These are phyloP conservation scores for Hiodon tergisus DNA, from an alignment of 2,113 vertebrate species.

Conservation along the genomic window DNA sequence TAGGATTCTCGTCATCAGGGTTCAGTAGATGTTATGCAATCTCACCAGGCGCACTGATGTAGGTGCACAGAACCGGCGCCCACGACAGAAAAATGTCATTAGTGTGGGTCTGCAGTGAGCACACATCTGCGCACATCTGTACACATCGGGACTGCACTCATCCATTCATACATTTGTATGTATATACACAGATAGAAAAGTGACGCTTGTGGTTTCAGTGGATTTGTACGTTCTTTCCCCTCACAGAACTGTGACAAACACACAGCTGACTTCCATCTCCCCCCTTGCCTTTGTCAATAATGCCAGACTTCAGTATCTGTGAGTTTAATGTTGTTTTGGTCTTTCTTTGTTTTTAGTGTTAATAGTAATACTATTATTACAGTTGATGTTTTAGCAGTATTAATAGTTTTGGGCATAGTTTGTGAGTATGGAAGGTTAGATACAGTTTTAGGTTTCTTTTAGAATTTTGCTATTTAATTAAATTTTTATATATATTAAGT, in stretches of 20 bases:
- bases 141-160: too few relatives aligned
- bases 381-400: neutral
- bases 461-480: too few relatives aligned
- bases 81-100: neutral
- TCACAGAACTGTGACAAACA: constrained; percentile 85
- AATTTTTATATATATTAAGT: neutral
- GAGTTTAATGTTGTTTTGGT: constrained; percentile 48
- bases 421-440: neutral
- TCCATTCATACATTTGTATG: neutral
- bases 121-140: neutral
- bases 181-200: neutral
- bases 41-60: too few relatives aligned
- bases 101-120: neutral
- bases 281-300: constrained; percentile 85
- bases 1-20: too few relatives aligned
- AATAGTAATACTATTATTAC: neutral
- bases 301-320: constrained; percentile 87
- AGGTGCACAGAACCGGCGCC: too few relatives aligned
- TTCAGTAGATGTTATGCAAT: too few relatives aligned
- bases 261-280: constrained; percentile 79
- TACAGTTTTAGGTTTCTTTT: too few relatives aligned
- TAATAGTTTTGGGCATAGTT: neutral
- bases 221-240: constrained; percentile 10
- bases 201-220: neutral
- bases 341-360: neutral